Percentiles rank a stretch among this genome's conserved stretches.
phyloP scores from a whole-genome alignment of 2,888 invertebrate genomes.

The Cacoxenus indagator region DNA sequence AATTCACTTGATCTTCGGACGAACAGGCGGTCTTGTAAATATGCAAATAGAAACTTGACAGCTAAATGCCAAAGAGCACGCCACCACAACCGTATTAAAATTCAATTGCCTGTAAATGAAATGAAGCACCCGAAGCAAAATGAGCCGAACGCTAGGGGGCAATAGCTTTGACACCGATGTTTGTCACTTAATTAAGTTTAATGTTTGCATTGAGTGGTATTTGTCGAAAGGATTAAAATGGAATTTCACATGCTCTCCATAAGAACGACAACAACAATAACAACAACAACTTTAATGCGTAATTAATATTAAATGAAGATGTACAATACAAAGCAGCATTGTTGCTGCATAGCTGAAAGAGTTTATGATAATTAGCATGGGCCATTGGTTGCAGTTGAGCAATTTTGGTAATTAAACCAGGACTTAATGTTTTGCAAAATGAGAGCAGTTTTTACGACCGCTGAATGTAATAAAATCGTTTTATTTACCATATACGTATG shows the following conservation, averaged over 20 bases:
- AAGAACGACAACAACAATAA: constrained; percentile 46
- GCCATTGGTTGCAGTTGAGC: no score
- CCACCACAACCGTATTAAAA: constrained; percentile 53
- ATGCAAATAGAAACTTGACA: constrained; percentile 50
- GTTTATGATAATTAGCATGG: no score
- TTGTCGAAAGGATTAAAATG: constrained; percentile 52
- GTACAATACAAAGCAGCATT: constrained; percentile 13
- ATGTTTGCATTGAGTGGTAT: constrained; percentile 46
- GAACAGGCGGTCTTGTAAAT: constrained; percentile 37
- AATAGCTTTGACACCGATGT: constrained; percentile 43
- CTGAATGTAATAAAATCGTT: no score
- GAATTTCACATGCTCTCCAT: constrained; percentile 34
- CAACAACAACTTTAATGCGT: constrained; percentile 60
- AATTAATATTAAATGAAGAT: constrained; percentile 56
- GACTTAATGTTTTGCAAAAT: no score
- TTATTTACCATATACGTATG: no score
- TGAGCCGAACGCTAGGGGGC: constrained; percentile 19
- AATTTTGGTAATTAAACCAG: no score
- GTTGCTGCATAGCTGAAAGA: no score
- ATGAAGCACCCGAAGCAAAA: constrained; percentile 35
- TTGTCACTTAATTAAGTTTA: constrained; percentile 63
- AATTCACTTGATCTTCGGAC: not conserved
- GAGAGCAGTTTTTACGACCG: no score
- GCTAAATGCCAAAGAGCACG: not conserved
- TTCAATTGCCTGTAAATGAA: constrained; percentile 61